A percentile compares a stretch with the other conserved stretches of the same genome.
These are phyloP conservation scores for Cryptus viduatorius DNA, from an alignment of 2,888 invertebrate genomes.

Conservation along the genomic window DNA sequence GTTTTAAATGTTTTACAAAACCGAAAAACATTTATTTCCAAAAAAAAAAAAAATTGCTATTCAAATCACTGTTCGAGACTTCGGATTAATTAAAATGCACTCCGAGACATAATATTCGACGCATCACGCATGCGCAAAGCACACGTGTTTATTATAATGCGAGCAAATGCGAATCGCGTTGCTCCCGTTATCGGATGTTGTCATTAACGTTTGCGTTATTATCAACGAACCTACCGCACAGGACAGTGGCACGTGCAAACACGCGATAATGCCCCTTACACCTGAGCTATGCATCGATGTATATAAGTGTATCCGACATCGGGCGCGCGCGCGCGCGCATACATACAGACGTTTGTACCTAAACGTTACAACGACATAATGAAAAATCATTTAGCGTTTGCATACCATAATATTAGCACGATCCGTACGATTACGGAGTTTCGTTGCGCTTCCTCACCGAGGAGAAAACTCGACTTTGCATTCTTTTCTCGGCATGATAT, in stretches of 20 bases:
- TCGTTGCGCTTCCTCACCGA: conserved; percentile 6
- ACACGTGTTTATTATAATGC: conserved; percentile 38
- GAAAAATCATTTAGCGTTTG: background rate
- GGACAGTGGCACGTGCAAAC: conserved; percentile 22
- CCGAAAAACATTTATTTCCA: background rate
- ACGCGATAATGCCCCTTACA: conserved; percentile 21
- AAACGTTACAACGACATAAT: background rate
- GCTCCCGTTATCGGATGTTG: conserved; percentile 64
- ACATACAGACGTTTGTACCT: background rate
- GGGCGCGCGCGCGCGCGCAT: background rate
- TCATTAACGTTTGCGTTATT: conserved; percentile 62
- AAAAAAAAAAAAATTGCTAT: too few species aligned
- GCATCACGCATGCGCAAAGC: background rate
- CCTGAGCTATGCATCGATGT: background rate
- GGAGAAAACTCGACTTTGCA: conserved; percentile 16
- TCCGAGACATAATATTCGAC: background rate
- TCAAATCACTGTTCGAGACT: conserved; percentile 4
- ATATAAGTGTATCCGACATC: background rate
- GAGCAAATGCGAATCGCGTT: conserved; percentile 49
- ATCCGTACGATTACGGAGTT: background rate
- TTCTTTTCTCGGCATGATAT: conserved; percentile 6
- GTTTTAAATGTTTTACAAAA: too few species aligned
- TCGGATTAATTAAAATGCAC: conserved; percentile 19
- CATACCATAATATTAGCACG: conserved; percentile 3
- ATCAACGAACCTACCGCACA: conserved; percentile 60